Percentiles rank a stretch among this genome's conserved stretches.
Conservation (phyloP, 1,140 invertebrate species). For the Fopius arisanus region DNA sequence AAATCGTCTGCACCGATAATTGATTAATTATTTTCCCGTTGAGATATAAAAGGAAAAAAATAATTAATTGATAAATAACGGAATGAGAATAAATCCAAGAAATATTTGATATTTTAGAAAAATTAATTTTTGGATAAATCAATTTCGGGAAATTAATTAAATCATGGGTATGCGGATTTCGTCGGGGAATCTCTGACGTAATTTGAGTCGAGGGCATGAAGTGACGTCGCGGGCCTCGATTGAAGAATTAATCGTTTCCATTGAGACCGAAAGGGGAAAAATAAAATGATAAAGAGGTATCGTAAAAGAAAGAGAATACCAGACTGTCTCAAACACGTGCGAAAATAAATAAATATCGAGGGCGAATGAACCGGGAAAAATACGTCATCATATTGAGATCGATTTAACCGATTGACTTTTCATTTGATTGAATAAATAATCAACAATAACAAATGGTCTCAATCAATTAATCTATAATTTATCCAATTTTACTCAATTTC, state of each 20-base stretch:
- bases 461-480: no score
- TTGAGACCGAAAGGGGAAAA: background rate
- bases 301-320: slow-evolving; percentile 7
- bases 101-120: no score
- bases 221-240: slow-evolving; percentile 16
- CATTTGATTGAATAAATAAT: slow-evolving; percentile 36
- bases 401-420: no score
- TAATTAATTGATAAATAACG: no score
- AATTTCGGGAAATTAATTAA: background rate
- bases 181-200: slow-evolving; percentile 17
- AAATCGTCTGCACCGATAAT: no score
- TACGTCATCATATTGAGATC: background rate
- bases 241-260: slow-evolving; percentile 18
- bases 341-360: background rate
- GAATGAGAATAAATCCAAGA: no score
- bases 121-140: no score
- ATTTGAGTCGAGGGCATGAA: slow-evolving; percentile 21
- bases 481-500: no score
- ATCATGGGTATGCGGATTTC: background rate
- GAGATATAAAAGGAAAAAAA: no score
- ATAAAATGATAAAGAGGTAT: background rate
- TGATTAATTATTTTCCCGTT: no score
- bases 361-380: slow-evolving; percentile 1
- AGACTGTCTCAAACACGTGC: background rate
- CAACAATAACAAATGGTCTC: no score